Evolutionary conservation across 2,113 vertebrate species (phyloP), one percentile per base, ranked within the genome.

Genomic region (Boleophthalmus pectinirostris): DNA sequence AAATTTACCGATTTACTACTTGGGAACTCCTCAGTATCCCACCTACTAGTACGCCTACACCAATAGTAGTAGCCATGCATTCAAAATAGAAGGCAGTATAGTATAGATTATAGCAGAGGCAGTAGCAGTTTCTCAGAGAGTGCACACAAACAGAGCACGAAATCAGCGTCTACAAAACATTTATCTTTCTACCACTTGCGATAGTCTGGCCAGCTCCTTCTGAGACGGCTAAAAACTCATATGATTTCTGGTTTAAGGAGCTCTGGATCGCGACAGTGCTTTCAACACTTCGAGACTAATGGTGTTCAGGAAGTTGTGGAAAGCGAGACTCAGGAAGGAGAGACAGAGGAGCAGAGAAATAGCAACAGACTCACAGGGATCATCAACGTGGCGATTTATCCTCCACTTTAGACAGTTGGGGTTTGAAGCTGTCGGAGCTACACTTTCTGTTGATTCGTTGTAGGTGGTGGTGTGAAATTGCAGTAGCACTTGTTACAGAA

Each of bases 271-370:
- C 49, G 72, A 79, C 82, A 71, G 64, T 35, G 83, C 85, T 90
- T 90, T 91, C 88, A 91, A 86, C 88, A 88, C 91, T 67, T 89
- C 84, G 81, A 49, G 78, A 90, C 80, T 84, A 89, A 90, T 89
- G 84, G 90, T 72, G 72, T 84, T 84, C 79, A 89, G 85, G 81
- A 91, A 86, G 85, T 85, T 85, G 82, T 85, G 89, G 85, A 89
- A 85, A 84, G 70, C 82, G 78, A 82, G 75, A 84, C 64, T 68
- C 75, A 81, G 86, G 58, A 79, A 70, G 53, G 77, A 68, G 83
- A 76, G 73, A 80, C 45, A 71, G 70, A 49, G 83, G 74, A 70
- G 29, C 38, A 64, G 72, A 84, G 80, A 74, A 75, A 87, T 68
- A 72, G 78, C 77, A 81, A 84, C 2, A 69, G 58, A 78, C 82